Percentiles rank a stretch among this genome's conserved stretches.
These are phyloP conservation scores for Urosaurus nigricauda DNA, from an alignment of 2,797 vertebrate genomes.

Conservation along the genomic window DNA sequence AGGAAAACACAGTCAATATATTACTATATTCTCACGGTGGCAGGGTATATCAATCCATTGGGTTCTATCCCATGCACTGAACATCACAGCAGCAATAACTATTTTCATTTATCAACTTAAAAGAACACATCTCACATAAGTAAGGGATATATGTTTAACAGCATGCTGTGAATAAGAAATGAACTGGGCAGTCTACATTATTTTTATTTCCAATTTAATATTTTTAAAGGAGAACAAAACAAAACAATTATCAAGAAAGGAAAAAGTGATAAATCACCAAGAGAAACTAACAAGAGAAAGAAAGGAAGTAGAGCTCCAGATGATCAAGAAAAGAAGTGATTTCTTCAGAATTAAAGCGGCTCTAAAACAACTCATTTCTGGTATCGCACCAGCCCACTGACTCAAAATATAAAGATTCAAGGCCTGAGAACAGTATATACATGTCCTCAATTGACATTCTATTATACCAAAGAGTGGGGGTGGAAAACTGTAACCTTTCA, in stretches of 20 bases:
- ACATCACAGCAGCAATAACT: too few species aligned
- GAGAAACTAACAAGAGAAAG: background rate
- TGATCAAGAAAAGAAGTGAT: background rate
- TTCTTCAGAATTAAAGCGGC: background rate
- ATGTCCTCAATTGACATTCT: background rate
- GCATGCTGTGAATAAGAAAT: background rate
- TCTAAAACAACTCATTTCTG: background rate
- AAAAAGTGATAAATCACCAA: background rate
- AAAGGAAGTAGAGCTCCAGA: background rate
- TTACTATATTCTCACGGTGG: background rate
- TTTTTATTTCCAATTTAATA: background rate
- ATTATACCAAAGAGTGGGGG: background rate
- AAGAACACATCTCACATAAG: background rate
- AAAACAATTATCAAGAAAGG: background rate
- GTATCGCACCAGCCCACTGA: too few species aligned
- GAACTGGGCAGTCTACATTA: background rate
- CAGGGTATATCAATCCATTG: too few species aligned
- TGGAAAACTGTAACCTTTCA: background rate
- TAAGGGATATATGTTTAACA: background rate
- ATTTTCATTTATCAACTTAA: slow-evolving; percentile 8
- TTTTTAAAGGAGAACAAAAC: background rate
- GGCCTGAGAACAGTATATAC: background rate
- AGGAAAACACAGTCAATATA: slow-evolving; percentile 21
- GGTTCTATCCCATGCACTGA: too few species aligned
- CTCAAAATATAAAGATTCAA: background rate